Evolutionary conservation across 1,140 invertebrate genomes (phyloP).

Genomic region (Penaeus chinensis): DNA sequence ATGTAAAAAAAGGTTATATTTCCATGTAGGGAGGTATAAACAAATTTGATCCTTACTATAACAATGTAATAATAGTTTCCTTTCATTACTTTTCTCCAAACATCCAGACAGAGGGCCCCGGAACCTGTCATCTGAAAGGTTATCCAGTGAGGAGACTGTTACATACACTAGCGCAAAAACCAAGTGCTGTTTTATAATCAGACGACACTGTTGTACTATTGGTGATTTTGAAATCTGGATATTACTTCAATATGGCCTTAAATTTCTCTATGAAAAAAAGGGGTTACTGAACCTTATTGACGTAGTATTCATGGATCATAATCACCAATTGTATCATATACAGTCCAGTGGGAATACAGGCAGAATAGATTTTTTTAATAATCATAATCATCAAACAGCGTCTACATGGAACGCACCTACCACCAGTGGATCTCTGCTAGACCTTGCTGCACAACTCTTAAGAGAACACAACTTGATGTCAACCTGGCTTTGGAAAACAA

Average conservation of each 20-base stretch:
- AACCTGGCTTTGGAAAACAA: slow-evolving; percentile 38
- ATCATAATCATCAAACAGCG: slow-evolving; percentile 39
- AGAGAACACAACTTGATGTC: slow-evolving; percentile 31
- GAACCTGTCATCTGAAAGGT: slow-evolving; percentile 52
- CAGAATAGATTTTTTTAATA: slow-evolving; percentile 49
- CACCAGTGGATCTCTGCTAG: slow-evolving; percentile 41
- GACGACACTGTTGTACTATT: slow-evolving; percentile 53
- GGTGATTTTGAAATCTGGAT: slow-evolving; percentile 45
- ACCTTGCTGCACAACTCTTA: neutral
- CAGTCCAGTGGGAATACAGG: slow-evolving; percentile 54
- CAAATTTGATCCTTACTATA: too few species aligned
- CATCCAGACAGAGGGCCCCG: slow-evolving; percentile 43
- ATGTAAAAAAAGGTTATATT: too few species aligned
- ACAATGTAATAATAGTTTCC: neutral
- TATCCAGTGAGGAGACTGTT: slow-evolving; percentile 51
- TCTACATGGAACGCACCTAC: slow-evolving; percentile 59
- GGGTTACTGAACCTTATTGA: slow-evolving; percentile 20
- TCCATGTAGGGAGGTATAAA: too few species aligned
- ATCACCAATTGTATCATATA: slow-evolving; percentile 54
- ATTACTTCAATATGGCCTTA: slow-evolving; percentile 29
- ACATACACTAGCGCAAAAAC: slow-evolving; percentile 58
- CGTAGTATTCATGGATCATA: slow-evolving; percentile 37
- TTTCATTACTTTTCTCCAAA: slow-evolving; percentile 18
- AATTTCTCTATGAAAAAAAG: slow-evolving; percentile 9
- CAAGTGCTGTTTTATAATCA: slow-evolving; percentile 43